A percentile compares a stretch with the other conserved stretches of the same genome.
phyloP scores from a whole-genome alignment of 2,888 invertebrate genomes.

The Spilosoma lubricipeda region DNA sequence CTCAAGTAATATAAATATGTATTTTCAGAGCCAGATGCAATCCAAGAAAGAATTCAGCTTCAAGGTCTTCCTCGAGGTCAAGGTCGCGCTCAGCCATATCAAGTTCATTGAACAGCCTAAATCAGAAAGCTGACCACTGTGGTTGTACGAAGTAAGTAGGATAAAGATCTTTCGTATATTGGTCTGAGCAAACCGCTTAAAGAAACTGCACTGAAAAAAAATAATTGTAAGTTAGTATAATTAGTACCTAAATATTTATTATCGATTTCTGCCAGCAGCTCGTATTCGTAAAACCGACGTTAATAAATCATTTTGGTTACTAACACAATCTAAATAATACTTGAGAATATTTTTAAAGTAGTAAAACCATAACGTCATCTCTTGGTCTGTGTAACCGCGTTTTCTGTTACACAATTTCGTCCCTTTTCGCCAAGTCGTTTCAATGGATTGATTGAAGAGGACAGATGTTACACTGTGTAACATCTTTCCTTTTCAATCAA shows the following conservation, averaged over 20 bases:
- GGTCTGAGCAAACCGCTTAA: too few relatives aligned
- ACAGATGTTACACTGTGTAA: too few relatives aligned
- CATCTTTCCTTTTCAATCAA: too few relatives aligned
- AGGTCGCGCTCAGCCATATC: constrained; percentile 65
- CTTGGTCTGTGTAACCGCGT: too few relatives aligned
- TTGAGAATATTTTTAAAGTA: not conserved
- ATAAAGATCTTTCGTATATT: not conserved
- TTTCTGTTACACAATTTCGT: too few relatives aligned
- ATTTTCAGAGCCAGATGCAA: constrained; percentile 53
- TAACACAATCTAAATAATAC: not conserved
- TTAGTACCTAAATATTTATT: not conserved
- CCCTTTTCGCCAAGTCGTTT: too few relatives aligned
- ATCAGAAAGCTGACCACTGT: constrained; percentile 15
- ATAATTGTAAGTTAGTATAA: not conserved
- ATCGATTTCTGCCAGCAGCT: not conserved
- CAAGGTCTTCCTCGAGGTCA: constrained; percentile 55
- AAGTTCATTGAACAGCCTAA: constrained; percentile 56
- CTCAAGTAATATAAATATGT: not conserved
- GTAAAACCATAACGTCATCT: not conserved
- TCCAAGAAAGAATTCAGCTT: constrained; percentile 25
- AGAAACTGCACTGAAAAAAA: too few relatives aligned
- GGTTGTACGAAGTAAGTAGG: constrained; percentile 35
- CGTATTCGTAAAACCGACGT: not conserved
- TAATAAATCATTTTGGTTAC: not conserved
- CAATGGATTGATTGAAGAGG: too few relatives aligned